A percentile compares a stretch with the other conserved stretches of the same genome.
Evolutionary conservation across 2,888 invertebrate genomes (phyloP).

Genomic region (Parnassius apollo): DNA sequence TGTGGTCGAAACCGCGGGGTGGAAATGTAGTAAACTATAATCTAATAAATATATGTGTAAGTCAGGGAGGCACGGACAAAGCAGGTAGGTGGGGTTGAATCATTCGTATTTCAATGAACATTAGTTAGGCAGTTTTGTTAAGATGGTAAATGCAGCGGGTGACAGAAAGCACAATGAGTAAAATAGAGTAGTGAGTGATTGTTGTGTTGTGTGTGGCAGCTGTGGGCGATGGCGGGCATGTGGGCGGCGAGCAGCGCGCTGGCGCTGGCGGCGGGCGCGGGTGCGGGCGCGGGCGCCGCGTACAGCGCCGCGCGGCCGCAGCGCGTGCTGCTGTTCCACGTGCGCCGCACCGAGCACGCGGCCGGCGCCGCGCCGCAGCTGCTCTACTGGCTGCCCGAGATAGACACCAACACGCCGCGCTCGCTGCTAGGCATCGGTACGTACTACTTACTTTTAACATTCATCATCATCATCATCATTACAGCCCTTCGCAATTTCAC

Average conservation of each 20-base stretch:
- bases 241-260: slow-evolving; percentile 34
- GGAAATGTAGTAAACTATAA: too few relatives aligned
- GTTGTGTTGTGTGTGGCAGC: slow-evolving; percentile 12
- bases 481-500: too few relatives aligned
- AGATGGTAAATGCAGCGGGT: too few relatives aligned
- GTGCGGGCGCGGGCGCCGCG: slow-evolving; percentile 85
- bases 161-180: too few relatives aligned
- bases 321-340: slow-evolving; percentile 87
- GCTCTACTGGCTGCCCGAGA: slow-evolving; percentile 86
- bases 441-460: background rate
- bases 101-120: too few relatives aligned
- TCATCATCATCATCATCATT: too few relatives aligned
- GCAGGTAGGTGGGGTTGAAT: too few relatives aligned
- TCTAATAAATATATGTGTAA: too few relatives aligned
- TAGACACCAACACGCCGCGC: slow-evolving; percentile 87
- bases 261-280: slow-evolving; percentile 36
- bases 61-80: too few relatives aligned
- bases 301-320: slow-evolving; percentile 85
- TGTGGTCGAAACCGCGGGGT: too few relatives aligned
- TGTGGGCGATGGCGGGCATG: slow-evolving; percentile 28
- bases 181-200: background rate
- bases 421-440: slow-evolving; percentile 42
- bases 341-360: slow-evolving; percentile 75
- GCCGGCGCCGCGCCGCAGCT: slow-evolving; percentile 58
- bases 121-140: too few relatives aligned